These are phyloP conservation scores for Calameuta idolon DNA, from an alignment of 2,888 invertebrate species.

Conservation along the genomic window DNA sequence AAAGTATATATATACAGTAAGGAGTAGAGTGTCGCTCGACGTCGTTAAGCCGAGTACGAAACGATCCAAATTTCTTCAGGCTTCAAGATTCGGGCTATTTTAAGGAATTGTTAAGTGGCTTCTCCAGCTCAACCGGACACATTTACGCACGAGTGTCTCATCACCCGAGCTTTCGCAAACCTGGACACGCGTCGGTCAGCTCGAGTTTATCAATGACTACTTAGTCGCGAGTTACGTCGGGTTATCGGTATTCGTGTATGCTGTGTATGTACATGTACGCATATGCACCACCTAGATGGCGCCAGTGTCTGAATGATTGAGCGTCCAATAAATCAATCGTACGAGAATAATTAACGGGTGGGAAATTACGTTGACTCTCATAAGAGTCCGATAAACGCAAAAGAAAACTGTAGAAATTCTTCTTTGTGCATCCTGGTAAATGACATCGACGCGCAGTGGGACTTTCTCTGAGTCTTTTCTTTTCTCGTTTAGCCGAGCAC, in stretches of 20 bases:
- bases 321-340: not conserved
- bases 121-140: conserved; percentile 30
- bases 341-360: not conserved
- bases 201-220: not conserved
- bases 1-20: not conserved
- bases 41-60: not conserved
- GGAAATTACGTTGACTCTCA: not conserved
- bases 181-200: not conserved
- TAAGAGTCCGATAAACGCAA: not conserved
- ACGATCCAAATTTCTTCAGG: not conserved
- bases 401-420: not conserved
- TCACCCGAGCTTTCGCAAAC: conserved; percentile 25
- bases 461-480: not conserved
- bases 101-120: conserved; percentile 51
- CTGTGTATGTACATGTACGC: not conserved
- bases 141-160: conserved; percentile 36
- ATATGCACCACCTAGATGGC: not conserved
- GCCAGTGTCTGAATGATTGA: not conserved
- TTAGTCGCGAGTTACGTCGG: not conserved
- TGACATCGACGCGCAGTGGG: not conserved
- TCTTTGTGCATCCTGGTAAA: not conserved
- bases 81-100: conserved; percentile 41
- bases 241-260: not conserved
- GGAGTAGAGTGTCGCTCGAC: not conserved
- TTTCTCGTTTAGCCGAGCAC: not conserved